A percentile compares a stretch with the other conserved stretches of the same genome.
Conservation (phyloP, 2,113 vertebrate genomes). For the Anoplopoma fimbria region DNA sequence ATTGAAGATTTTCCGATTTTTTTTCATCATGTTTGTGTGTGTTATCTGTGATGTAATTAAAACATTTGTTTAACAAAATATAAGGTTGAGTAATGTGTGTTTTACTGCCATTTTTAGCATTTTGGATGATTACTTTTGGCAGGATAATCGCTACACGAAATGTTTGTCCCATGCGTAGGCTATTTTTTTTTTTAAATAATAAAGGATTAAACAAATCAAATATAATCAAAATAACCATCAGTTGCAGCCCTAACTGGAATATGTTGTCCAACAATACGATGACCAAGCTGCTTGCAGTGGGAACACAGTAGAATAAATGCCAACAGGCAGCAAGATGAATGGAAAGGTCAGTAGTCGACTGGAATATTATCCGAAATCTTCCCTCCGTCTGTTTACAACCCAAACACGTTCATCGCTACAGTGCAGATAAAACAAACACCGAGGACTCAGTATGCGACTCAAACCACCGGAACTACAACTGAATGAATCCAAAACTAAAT, state of each 20-base stretch:
- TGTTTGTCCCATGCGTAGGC: too few species aligned
- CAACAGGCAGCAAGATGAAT: not conserved
- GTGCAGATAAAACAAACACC: slow-evolving; percentile 7
- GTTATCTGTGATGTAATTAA: not conserved
- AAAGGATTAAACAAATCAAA: not conserved
- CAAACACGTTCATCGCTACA: slow-evolving; percentile 2
- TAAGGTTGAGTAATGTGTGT: not conserved
- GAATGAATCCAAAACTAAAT: not conserved
- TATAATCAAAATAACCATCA: not conserved
- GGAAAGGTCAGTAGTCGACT: too few species aligned
- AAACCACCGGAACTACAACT: not conserved
- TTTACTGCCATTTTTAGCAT: too few species aligned
- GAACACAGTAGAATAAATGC: not conserved
- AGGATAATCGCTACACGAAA: not conserved
- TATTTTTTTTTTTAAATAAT: not conserved
- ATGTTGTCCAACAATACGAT: not conserved
- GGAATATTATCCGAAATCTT: not conserved
- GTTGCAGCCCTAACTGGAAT: not conserved
- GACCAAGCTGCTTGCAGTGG: not conserved
- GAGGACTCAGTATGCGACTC: not conserved
- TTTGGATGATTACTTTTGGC: not conserved
- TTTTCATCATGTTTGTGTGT: not conserved
- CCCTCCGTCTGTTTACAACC: not conserved
- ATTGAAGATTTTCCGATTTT: not conserved
- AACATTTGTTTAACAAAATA: not conserved